These are phyloP conservation scores for Macaria notata DNA, from an alignment of 2,888 invertebrate species.

Conservation along the genomic window DNA sequence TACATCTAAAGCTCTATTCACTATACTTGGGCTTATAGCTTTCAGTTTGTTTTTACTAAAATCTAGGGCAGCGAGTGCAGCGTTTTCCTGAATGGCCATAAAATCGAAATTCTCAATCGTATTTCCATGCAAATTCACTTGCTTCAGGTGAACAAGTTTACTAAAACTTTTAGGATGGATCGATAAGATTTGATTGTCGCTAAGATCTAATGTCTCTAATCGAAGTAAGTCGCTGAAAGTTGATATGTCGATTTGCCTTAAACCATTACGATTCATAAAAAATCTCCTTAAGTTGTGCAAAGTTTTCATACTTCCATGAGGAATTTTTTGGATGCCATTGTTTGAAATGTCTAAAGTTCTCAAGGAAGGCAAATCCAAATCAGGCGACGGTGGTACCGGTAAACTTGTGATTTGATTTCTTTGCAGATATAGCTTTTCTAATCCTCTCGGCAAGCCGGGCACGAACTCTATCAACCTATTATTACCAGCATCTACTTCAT, in stretches of 20 bases:
- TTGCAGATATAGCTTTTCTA: constrained; percentile 88
- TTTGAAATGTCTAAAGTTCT: constrained; percentile 88
- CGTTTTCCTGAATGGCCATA: constrained; percentile 85
- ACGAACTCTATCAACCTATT: constrained; percentile 89
- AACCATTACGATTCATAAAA: constrained; percentile 87
- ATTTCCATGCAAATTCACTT: constrained; percentile 89
- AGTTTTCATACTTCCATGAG: constrained; percentile 84
- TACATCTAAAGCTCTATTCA: constrained; percentile 85
- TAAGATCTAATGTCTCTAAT: constrained; percentile 88
- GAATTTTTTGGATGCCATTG: constrained; percentile 88
- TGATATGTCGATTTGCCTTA: constrained; percentile 86
- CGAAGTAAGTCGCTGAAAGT: constrained; percentile 86
- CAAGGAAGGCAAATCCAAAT: constrained; percentile 87
- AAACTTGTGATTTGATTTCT: constrained; percentile 87
- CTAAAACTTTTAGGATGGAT: constrained; percentile 85
- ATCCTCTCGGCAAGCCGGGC: constrained; percentile 89
- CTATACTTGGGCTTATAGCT: constrained; percentile 84
- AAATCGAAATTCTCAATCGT: constrained; percentile 87
- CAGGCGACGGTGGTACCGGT: constrained; percentile 85
- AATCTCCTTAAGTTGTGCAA: constrained; percentile 86
- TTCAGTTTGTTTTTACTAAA: constrained; percentile 89
- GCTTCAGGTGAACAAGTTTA: constrained; percentile 84
- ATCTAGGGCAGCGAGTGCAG: constrained; percentile 85
- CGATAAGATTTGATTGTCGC: constrained; percentile 87
- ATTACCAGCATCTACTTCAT: constrained; percentile 89